These are phyloP conservation scores for Coecobrya sp. DNA, from an alignment of 2,888 invertebrate genomes.

Conservation along the genomic window DNA sequence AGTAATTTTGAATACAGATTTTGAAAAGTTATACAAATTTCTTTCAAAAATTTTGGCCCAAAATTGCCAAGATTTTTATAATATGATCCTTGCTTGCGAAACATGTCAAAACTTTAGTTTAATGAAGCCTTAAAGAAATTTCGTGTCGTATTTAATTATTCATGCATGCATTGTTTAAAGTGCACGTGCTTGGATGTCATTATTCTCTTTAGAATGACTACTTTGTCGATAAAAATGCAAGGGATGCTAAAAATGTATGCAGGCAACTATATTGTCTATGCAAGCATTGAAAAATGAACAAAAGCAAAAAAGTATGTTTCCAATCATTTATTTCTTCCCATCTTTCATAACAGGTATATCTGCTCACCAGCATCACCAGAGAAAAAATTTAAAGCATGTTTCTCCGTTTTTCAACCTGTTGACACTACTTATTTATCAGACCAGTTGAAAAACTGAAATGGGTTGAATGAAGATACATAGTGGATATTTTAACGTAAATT, in stretches of 20 bases:
- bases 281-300: neutral
- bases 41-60: too few species aligned
- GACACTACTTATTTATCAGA: neutral
- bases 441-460: constrained; percentile 9
- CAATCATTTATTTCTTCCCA: constrained; percentile 53
- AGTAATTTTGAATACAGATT: too few species aligned
- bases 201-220: neutral
- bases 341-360: constrained; percentile 21
- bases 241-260: neutral
- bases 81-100: too few species aligned
- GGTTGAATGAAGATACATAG: neutral
- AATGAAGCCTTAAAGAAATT: too few species aligned
- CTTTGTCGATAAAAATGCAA: neutral
- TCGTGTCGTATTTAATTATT: too few species aligned
- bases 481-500: neutral
- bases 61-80: too few species aligned
- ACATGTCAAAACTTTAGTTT: too few species aligned
- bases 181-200: neutral
- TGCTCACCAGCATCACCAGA: constrained; percentile 26
- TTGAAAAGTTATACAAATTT: too few species aligned
- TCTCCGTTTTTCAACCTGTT: neutral
- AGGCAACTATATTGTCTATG: neutral
- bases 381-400: constrained; percentile 57
- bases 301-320: constrained; percentile 25
- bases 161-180: neutral